Evolutionary conservation across 1,140 invertebrate genomes (phyloP).

Genomic region (Tyrophagus putrescentiae): DNA sequence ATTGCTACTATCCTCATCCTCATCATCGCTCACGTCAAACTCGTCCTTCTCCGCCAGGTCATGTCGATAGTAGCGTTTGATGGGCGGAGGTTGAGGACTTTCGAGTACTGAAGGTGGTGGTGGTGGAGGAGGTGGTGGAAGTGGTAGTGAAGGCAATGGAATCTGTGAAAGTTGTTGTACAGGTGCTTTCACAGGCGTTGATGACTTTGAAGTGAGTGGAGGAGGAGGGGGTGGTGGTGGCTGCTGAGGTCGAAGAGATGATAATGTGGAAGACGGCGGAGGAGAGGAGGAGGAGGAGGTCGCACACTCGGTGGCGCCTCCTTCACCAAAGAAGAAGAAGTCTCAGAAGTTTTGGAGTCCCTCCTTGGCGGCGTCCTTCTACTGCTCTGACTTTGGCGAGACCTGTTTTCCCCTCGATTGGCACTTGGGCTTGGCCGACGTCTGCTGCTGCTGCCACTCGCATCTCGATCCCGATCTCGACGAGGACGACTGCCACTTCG

Average conservation of each 20-base stretch:
- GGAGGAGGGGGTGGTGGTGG: too few relatives aligned
- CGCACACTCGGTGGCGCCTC: not conserved
- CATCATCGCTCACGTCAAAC: not conserved
- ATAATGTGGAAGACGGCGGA: not conserved
- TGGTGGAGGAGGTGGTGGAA: too few relatives aligned
- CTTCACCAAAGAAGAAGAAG: not conserved
- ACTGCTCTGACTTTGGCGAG: slow-evolving; percentile 18
- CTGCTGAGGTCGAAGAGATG: too few relatives aligned
- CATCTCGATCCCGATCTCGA: slow-evolving; percentile 25
- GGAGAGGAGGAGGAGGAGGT: not conserved
- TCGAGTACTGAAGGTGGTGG: too few relatives aligned
- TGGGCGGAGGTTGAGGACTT: slow-evolving; percentile 24
- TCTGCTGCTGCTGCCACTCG: slow-evolving; percentile 22
- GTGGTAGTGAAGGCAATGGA: too few relatives aligned
- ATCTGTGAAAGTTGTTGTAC: too few relatives aligned
- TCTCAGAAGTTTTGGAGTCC: not conserved
- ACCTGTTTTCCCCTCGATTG: slow-evolving; percentile 23
- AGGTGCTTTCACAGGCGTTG: too few relatives aligned
- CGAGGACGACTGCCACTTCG: not conserved
- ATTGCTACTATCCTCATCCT: not conserved
- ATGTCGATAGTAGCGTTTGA: slow-evolving; percentile 26
- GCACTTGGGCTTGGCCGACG: not conserved
- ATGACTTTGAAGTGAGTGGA: too few relatives aligned
- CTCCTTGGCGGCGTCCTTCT: not conserved
- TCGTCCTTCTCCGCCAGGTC: slow-evolving; percentile 21